These are phyloP conservation scores for Sclerodermus sp. DNA, from an alignment of 2,888 invertebrate species.

Conservation along the genomic window DNA sequence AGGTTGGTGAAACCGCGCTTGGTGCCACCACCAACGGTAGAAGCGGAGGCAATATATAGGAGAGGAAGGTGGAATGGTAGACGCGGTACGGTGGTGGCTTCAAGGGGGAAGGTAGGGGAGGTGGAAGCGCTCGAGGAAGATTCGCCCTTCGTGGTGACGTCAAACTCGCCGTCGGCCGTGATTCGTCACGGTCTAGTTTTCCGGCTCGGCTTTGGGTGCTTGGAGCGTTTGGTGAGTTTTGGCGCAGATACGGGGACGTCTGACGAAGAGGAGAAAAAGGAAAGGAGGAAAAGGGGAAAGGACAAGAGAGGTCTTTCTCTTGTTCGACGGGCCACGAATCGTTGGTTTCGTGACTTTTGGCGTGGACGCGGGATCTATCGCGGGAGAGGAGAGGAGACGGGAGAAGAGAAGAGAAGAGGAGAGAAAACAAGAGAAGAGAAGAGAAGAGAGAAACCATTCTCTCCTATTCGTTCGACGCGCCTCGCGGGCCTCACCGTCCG, in stretches of 20 bases:
- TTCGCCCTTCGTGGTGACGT: conserved; percentile 29
- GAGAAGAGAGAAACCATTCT: conserved; percentile 18
- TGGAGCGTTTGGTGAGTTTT: conserved; percentile 8
- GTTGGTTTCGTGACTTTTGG: conserved; percentile 12
- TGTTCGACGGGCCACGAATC: no score
- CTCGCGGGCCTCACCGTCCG: neutral
- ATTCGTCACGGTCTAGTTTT: conserved; percentile 48
- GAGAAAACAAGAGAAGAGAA: no score
- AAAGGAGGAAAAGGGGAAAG: no score
- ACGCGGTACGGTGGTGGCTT: neutral
- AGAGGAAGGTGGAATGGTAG: neutral
- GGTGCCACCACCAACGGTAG: no score
- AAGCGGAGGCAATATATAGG: no score
- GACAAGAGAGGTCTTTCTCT: no score
- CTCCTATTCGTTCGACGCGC: conserved; percentile 3
- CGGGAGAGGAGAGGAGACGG: conserved; percentile 4
- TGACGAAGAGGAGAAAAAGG: neutral
- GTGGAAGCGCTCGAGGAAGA: neutral
- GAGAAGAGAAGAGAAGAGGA: conserved; percentile 17
- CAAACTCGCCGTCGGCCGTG: conserved; percentile 33
- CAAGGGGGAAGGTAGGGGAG: no score
- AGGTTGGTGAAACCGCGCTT: no score
- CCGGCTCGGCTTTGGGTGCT: conserved; percentile 24
- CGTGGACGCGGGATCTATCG: conserved; percentile 23
- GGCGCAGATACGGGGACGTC: conserved; percentile 25